Evolutionary conservation across 2,888 invertebrate species (phyloP), one percentile per base, ranked within the genome.

Genomic region (Drosophila trichaetosa): DNA sequence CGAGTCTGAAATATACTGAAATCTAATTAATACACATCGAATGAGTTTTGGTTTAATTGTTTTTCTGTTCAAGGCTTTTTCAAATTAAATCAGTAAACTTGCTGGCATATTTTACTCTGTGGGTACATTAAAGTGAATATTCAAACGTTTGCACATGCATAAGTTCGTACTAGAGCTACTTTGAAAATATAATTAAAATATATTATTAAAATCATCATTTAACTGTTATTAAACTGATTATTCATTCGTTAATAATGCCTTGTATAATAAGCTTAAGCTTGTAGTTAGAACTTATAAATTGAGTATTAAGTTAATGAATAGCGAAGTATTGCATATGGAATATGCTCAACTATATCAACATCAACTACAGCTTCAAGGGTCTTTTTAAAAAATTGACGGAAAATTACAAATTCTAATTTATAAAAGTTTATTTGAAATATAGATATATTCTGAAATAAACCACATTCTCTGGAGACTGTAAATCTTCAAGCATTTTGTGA

Each of bases 31-130:
- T 42, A 21, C 29, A 21, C 29, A 24, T 5, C 21, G 42, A 42
- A 31, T 42, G 40, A 11, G 31, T 21, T 31, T 40, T 2, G 57
- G 5, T 4, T 57, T 31, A 57, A 57, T 57, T 24, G n/a, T 10
- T 18, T 57, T 40, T 16, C 8, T 16, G 36, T 38, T 16, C n/a
- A 21, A 40, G 40, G 57, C 4, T 31, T 21, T 29, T 40, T 21
- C 5, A 10, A 21, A 57, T 40, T 57, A 57, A 57, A 40, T 38
- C 38, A 29, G n/a, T 38, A 29, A 38, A 27, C 27, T 27, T 38
- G 38, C n/a, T 56, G 27, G 24, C 46, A 24, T 21, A 24, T 31
- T 24, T 4, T 7, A 33, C 11, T 7, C 24, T 58, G 42, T 38
- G 54, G 27, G 27, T n/a, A n/a, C 27, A 10, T 1, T 18, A 18